A percentile compares a stretch with the other conserved stretches of the same genome.
phyloP scores from a whole-genome alignment of 2,113 vertebrate genomes.

The Lynx canadensis region DNA sequence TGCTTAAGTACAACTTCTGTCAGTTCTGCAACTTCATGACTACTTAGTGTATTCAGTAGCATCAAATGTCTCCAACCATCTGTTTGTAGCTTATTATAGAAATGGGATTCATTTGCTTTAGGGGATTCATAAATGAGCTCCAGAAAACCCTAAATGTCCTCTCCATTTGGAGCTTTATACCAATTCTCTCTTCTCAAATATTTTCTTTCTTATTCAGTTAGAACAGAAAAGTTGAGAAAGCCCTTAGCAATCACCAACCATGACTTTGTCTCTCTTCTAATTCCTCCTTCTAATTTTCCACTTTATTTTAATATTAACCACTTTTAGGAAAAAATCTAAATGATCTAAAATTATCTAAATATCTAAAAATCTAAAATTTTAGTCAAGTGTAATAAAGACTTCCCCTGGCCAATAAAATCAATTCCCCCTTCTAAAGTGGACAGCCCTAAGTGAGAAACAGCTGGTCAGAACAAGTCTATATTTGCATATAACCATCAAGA shows the following conservation, averaged over 20 bases:
- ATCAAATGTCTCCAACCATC: constrained; percentile 50
- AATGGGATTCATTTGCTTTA: constrained; percentile 58
- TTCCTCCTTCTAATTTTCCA: neutral
- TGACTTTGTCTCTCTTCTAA: neutral
- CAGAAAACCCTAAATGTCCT: constrained; percentile 42
- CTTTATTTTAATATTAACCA: neutral
- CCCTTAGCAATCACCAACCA: neutral
- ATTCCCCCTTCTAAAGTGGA: neutral
- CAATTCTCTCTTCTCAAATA: neutral
- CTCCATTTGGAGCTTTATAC: constrained; percentile 35
- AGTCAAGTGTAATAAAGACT: neutral
- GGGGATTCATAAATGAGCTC: constrained; percentile 39
- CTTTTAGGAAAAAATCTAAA: neutral
- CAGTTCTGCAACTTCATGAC: constrained; percentile 45
- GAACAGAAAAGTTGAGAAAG: neutral
- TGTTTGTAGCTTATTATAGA: constrained; percentile 67
- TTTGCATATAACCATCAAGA: neutral
- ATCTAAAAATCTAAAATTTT: neutral
- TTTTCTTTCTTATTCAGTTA: neutral
- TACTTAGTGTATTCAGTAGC: constrained; percentile 60
- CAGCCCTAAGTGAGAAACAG: neutral
- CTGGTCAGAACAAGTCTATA: neutral
- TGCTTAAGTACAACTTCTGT: constrained; percentile 60
- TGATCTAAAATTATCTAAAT: neutral
- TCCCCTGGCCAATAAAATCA: neutral